Evolutionary conservation across 2,888 invertebrate genomes (phyloP).

Genomic region (Glaucopsyche alexis): DNA sequence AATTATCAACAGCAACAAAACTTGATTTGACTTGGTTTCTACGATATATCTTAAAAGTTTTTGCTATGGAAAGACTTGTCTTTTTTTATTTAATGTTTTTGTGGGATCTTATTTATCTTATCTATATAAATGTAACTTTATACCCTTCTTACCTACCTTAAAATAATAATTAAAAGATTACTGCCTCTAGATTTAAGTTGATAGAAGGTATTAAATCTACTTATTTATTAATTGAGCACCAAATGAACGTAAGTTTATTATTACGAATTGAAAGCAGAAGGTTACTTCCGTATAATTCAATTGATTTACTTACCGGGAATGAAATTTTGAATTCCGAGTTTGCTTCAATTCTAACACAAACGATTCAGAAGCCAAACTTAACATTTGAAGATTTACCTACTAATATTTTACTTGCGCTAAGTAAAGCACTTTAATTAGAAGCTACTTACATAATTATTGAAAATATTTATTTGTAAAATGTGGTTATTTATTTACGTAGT

Average conservation of each 20-base stretch:
- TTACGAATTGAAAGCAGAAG: slow-evolving; percentile 1
- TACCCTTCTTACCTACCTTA: too few relatives aligned
- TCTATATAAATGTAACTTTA: too few relatives aligned
- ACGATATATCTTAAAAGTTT: too few relatives aligned
- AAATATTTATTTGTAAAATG: background rate
- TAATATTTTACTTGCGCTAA: background rate
- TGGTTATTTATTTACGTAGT: background rate
- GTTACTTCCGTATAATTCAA: background rate
- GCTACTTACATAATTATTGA: background rate
- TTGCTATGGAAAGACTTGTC: too few relatives aligned
- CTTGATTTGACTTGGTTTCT: too few relatives aligned
- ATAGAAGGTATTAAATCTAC: too few relatives aligned
- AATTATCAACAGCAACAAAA: too few relatives aligned
- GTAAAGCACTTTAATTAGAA: background rate
- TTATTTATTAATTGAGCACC: background rate
- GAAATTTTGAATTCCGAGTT: slow-evolving; percentile 3
- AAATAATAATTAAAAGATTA: too few relatives aligned
- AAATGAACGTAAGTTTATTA: slow-evolving; percentile 1
- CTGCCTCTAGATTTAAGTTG: too few relatives aligned
- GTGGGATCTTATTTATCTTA: too few relatives aligned
- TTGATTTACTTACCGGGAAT: background rate
- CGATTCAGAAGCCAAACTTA: background rate
- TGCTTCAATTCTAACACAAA: slow-evolving; percentile 9
- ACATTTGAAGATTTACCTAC: background rate
- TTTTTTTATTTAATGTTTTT: too few relatives aligned